Percentiles rank a stretch among this genome's conserved stretches.
Conservation (phyloP, 2,797 vertebrate genomes). For the Oryzias sinensis region DNA sequence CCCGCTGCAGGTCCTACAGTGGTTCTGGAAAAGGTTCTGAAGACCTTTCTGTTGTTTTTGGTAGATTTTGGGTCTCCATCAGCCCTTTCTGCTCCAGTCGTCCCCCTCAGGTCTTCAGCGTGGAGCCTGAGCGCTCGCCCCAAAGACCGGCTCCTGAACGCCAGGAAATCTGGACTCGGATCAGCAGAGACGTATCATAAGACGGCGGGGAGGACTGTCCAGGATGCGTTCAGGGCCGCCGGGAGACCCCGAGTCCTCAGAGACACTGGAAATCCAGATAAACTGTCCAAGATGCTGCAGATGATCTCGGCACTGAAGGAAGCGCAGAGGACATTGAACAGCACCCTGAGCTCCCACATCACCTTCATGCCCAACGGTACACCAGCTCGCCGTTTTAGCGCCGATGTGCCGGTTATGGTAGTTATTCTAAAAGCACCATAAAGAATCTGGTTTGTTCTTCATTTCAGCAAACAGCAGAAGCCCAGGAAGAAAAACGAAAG, state of each 20-base stretch:
- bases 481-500: constrained; percentile 58
- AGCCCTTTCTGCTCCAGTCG: constrained; percentile 10
- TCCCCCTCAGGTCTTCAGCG: constrained; percentile 9
- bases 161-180: constrained; percentile 12
- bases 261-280: constrained; percentile 3
- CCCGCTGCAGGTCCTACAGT: no score
- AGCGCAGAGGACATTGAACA: constrained; percentile 65
- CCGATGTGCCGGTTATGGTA: not conserved
- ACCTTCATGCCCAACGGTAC: constrained; percentile 67
- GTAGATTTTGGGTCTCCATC: constrained; percentile 30
- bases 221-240: not conserved
- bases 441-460: not conserved
- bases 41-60: not conserved
- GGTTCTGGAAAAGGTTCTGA: no score
- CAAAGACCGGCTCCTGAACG: constrained; percentile 30
- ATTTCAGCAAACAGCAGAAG: constrained; percentile 65
- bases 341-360: constrained; percentile 60
- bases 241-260: constrained; percentile 2
- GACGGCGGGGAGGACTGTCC: constrained; percentile 1
- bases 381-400: not conserved
- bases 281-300: constrained; percentile 65
- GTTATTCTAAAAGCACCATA: no score
- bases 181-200: constrained; percentile 9
- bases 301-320: constrained; percentile 73
- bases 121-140: constrained; percentile 26